Conservation (phyloP, 2,113 vertebrate genomes). For the Chloebia gouldiae region DNA sequence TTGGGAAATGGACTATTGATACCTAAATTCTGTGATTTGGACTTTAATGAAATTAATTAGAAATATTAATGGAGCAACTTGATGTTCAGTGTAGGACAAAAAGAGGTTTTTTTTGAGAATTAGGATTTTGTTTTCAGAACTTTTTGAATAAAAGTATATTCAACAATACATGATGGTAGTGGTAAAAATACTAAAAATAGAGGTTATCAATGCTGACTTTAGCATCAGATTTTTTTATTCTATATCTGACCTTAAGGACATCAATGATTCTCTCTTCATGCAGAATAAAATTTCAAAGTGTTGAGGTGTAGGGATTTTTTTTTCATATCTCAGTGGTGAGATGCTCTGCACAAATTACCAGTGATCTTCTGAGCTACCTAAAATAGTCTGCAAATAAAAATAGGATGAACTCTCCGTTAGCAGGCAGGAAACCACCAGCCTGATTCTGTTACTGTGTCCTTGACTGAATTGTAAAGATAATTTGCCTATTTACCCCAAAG, state of each 20-base stretch:
- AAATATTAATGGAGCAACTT: not conserved
- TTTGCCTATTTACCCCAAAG: not conserved
- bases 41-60: not conserved
- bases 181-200: not conserved
- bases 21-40: not conserved
- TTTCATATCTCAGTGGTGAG: not conserved
- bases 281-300: not conserved
- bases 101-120: not conserved
- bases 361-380: not conserved
- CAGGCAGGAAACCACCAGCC: conserved; percentile 28
- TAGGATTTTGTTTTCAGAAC: not conserved
- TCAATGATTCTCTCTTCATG: not conserved
- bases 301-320: not conserved
- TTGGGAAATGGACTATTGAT: not conserved
- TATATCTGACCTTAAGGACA: not conserved
- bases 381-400: conserved; percentile 1
- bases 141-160: not conserved
- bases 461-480: not conserved
- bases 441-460: not conserved
- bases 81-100: not conserved
- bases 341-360: not conserved
- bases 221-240: not conserved
- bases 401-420: not conserved
- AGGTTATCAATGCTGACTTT: not conserved
- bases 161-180: not conserved